Conservation (phyloP, 1,140 invertebrate genomes). For the fruit fly (Drosophila melanogaster) region DNA sequence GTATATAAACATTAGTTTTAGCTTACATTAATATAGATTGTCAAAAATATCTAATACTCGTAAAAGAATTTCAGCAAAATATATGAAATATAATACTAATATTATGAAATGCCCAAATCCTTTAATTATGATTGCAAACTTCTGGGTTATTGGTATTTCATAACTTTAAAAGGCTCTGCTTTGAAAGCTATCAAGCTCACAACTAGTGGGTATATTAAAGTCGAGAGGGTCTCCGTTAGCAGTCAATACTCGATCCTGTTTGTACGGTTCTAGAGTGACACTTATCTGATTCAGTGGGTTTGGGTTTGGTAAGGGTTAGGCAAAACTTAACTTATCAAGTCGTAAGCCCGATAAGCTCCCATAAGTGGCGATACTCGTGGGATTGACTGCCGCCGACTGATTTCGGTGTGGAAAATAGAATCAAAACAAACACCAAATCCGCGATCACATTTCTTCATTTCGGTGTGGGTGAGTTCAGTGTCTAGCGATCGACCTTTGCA, state of each 20-base stretch:
- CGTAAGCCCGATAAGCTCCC: slow-evolving; percentile 66
- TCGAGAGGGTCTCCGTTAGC: neutral
- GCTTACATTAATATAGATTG: too few relatives aligned
- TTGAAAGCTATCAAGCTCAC: neutral
- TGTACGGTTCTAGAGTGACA: slow-evolving; percentile 56
- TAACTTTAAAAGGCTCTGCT: too few relatives aligned
- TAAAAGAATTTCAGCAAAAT: too few relatives aligned
- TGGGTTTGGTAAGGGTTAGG: slow-evolving; percentile 11
- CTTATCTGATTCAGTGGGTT: slow-evolving; percentile 62
- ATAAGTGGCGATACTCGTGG: slow-evolving; percentile 41
- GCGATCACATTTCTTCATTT: slow-evolving; percentile 15
- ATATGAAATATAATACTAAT: too few relatives aligned
- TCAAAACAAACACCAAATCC: slow-evolving; percentile 47
- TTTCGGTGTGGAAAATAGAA: slow-evolving; percentile 22
- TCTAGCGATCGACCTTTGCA: slow-evolving; percentile 11
- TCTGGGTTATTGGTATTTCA: too few relatives aligned
- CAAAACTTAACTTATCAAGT: slow-evolving; percentile 65
- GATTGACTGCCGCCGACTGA: slow-evolving; percentile 27
- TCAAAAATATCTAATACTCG: too few relatives aligned
- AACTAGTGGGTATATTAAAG: neutral
- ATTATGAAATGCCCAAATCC: too few relatives aligned
- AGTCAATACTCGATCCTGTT: slow-evolving; percentile 19
- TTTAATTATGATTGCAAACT: too few relatives aligned
- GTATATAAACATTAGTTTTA: too few relatives aligned
- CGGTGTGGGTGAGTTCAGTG: slow-evolving; percentile 9